Conservation (phyloP, 1,140 invertebrate species). For the Plutomurus gul region DNA sequence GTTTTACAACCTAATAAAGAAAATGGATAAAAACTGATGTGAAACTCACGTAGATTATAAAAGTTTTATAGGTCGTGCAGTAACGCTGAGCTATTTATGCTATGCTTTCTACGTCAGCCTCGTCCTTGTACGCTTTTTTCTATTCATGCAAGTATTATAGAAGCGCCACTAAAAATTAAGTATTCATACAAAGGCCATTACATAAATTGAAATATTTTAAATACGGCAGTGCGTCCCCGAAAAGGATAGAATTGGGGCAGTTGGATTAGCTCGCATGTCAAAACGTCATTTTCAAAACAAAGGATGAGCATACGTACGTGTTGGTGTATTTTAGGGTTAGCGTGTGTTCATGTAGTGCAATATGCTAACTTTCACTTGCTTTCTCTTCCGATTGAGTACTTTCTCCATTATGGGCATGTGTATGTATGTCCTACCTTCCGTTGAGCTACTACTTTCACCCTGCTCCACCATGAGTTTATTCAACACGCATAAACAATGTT, state of each 20-base stretch:
- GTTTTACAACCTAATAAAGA: constrained; percentile 13
- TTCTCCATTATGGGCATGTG: too few species aligned
- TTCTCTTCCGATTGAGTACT: background rate
- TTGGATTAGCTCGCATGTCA: constrained; percentile 21
- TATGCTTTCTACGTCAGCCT: background rate
- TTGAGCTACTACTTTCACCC: background rate
- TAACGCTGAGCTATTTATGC: background rate
- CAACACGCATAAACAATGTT: too few species aligned
- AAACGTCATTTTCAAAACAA: constrained; percentile 7
- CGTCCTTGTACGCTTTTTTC: background rate
- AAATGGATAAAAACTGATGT: background rate
- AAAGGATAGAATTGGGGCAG: constrained; percentile 4
- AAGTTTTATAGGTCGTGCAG: constrained; percentile 9
- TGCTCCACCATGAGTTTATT: too few species aligned
- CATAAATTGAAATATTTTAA: constrained; percentile 14
- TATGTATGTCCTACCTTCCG: too few species aligned
- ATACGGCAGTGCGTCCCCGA: background rate
- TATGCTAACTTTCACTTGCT: constrained; percentile 17
- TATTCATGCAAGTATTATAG: background rate
- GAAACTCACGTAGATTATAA: constrained; percentile 24
- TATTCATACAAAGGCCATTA: constrained; percentile 9
- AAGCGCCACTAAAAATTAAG: constrained; percentile 7
- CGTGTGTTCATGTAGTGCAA: background rate
- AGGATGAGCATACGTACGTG: background rate
- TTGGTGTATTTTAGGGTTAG: background rate